Evolutionary conservation across 2,113 vertebrate genomes (phyloP).

Genomic region (Carassius gibelio): DNA sequence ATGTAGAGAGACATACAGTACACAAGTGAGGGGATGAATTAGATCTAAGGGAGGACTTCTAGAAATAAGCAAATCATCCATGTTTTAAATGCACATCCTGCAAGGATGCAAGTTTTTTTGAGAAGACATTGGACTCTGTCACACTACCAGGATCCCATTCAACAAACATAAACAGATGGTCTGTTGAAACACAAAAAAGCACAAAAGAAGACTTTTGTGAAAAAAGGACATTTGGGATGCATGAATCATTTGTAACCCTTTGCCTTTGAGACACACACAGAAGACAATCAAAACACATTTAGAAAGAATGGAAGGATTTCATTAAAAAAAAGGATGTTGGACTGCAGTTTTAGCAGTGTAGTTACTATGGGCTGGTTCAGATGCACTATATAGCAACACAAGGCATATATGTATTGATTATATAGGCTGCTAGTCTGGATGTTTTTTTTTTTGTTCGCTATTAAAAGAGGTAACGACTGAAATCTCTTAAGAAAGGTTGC

Average conservation of each 20-base stretch:
- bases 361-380: background rate
- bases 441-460: background rate
- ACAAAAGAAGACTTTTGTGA: background rate
- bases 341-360: background rate
- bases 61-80: slow-evolving; percentile 6
- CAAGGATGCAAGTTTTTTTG: background rate
- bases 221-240: background rate
- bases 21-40: slow-evolving; percentile 74
- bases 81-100: background rate
- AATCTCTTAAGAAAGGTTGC: background rate
- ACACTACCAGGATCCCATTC: background rate
- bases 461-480: background rate
- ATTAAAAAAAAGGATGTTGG: background rate
- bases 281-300: slow-evolving; percentile 12
- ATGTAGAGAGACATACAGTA: slow-evolving; percentile 70
- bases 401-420: slow-evolving; percentile 14
- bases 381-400: slow-evolving; percentile 1
- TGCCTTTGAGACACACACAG: background rate
- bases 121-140: background rate
- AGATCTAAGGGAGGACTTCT: slow-evolving; percentile 38
- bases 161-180: background rate
- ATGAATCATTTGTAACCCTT: background rate
- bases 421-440: slow-evolving; percentile 8
- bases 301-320: background rate
- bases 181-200: background rate